A percentile compares a stretch with the other conserved stretches of the same genome.
Evolutionary conservation across 1,140 invertebrate genomes (phyloP).

Genomic region (Aculops lycopersici): DNA sequence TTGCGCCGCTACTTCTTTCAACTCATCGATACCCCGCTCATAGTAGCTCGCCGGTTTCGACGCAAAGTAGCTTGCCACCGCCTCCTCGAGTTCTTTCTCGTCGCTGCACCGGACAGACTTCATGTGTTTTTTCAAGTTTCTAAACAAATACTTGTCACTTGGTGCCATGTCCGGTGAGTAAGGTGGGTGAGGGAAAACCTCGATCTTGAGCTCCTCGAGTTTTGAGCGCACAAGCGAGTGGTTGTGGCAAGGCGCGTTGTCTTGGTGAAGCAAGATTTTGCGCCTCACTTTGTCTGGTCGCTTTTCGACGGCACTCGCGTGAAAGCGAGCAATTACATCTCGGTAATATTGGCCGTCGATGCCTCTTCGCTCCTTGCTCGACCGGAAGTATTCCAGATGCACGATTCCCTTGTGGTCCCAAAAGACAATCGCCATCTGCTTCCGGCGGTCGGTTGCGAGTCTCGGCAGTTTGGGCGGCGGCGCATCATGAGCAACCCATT

Average conservation of each 20-base stretch:
- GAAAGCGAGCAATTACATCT: neutral
- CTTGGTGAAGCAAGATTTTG: neutral
- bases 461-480: neutral
- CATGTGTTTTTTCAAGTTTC: too few relatives aligned
- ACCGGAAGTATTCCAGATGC: neutral
- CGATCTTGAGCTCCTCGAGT: neutral
- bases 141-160: neutral
- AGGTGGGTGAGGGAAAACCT: neutral
- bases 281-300: slow-evolving; percentile 2
- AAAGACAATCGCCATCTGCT: neutral
- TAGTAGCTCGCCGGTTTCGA: too few relatives aligned
- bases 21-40: too few relatives aligned
- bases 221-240: neutral
- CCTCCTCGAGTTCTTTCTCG: too few relatives aligned
- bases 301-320: neutral
- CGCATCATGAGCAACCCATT: neutral
- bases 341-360: neutral
- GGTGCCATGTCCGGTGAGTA: neutral
- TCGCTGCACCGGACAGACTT: too few relatives aligned
- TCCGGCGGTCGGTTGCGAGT: neutral
- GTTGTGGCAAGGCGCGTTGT: neutral
- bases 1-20: too few relatives aligned
- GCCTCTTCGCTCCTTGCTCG: neutral
- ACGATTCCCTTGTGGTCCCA: neutral
- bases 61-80: too few relatives aligned